phyloP scores from a whole-genome alignment of 1,140 invertebrate species.

The Parasteatoda tepidariorum region DNA sequence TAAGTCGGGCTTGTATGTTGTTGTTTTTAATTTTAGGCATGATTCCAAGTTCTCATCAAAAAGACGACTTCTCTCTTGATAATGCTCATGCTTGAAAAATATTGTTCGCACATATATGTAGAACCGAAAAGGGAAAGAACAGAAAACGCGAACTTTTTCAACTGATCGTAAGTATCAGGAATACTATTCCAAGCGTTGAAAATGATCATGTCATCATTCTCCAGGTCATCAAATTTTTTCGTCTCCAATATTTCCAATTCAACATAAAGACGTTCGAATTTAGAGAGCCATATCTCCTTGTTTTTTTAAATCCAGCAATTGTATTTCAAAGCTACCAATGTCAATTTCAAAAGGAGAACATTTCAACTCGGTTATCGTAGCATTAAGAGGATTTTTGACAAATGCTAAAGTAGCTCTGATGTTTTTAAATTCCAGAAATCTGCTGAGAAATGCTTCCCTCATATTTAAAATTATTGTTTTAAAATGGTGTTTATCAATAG shows the following conservation, averaged over 20 bases:
- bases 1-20: no score
- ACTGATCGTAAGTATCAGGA: not conserved
- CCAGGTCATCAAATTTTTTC: not conserved
- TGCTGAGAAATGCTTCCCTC: not conserved
- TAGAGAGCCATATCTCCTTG: not conserved
- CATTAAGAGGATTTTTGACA: not conserved
- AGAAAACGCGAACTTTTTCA: no score
- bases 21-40: no score
- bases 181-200: no score
- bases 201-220: not conserved
- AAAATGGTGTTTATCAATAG: not conserved
- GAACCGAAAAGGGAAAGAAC: not conserved
- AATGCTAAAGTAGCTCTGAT: not conserved
- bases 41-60: no score
- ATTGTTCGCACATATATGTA: no score
- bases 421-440: not conserved
- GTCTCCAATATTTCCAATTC: not conserved
- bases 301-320: slow-evolving; percentile 10
- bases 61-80: no score
- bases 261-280: not conserved
- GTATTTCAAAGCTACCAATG: slow-evolving; percentile 3
- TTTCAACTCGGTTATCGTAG: no score
- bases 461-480: not conserved
- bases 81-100: no score
- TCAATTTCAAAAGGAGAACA: not conserved